Evolutionary conservation across 1,140 invertebrate genomes (phyloP).

Genomic region (Mylabris phalerata): DNA sequence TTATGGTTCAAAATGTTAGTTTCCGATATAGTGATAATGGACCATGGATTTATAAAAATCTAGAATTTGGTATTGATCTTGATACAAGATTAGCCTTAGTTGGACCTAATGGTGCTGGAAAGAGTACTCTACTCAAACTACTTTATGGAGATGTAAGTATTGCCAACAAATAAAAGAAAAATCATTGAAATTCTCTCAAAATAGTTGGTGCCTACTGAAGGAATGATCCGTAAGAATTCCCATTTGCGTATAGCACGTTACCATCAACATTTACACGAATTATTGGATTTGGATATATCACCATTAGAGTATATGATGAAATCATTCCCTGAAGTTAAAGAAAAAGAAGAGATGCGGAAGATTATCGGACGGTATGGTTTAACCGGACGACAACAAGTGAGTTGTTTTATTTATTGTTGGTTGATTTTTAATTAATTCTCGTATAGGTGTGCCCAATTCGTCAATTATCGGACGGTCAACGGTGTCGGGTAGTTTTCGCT

Average conservation of each 20-base stretch:
- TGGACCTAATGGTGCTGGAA: slow-evolving; percentile 97
- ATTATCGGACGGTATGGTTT: slow-evolving; percentile 97
- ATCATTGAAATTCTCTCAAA: too few species aligned
- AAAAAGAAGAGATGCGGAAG: slow-evolving; percentile 98
- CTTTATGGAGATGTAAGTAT: slow-evolving; percentile 83
- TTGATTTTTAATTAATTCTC: background rate
- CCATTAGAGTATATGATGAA: slow-evolving; percentile 99
- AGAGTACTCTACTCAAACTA: slow-evolving; percentile 94
- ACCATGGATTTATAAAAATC: slow-evolving; percentile 93
- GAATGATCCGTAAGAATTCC: slow-evolving; percentile 96
- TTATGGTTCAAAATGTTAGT: slow-evolving; percentile 97
- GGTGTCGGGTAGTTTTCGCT: slow-evolving; percentile 97
- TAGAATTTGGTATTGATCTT: slow-evolving; percentile 98
- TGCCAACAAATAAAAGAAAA: too few species aligned
- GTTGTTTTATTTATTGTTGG: slow-evolving; percentile 34
- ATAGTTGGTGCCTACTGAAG: slow-evolving; percentile 84
- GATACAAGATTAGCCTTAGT: slow-evolving; percentile 97
- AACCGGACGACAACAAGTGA: slow-evolving; percentile 83
- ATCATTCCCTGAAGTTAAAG: slow-evolving; percentile 94
- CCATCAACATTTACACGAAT: slow-evolving; percentile 97
- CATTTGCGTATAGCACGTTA: slow-evolving; percentile 96
- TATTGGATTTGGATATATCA: slow-evolving; percentile 89
- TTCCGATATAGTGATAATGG: slow-evolving; percentile 85
- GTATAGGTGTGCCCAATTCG: slow-evolving; percentile 82
- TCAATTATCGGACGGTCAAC: slow-evolving; percentile 95